Base-by-base conservation (phyloP, 2,888 invertebrate genomes). In the Agrilus cyanescens region DNA sequence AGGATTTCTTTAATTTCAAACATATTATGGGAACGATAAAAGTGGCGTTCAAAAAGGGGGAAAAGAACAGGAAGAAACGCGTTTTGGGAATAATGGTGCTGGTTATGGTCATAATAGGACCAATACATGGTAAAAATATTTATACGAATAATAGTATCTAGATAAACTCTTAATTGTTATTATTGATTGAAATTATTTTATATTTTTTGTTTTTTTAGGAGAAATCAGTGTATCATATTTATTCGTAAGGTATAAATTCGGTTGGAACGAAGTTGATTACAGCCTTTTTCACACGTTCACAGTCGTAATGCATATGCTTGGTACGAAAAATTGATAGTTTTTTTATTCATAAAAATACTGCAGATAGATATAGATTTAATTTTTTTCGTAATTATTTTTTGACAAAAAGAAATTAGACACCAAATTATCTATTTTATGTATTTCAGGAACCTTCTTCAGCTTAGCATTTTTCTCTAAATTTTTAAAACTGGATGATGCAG, bases 191-290 rank as follows among this genome's bases (percentile, higher is more conserved):
- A 13, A 62, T 72, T 41, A 71, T 71, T 56, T 20, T 20, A 8
- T 12, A 32, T 33, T 3, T 32, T 31, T 8, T 34, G 41, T 38
- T 41, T 56, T 76, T 62, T 41, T 69, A 85, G 85, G 85, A 58
- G 86, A 86, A 67, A 81, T 85, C 80, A 78, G 82, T 14, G 85
- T 87, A 2, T 72, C 80, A 69, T 86, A 86, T 62, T 70, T 87
- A 43, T 86, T 85, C 59, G 82, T 83, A 16, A 74, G 86, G 42
- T 84, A 78, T 60, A 75, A 82, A 38, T 87, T 85, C 66, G 82
- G 84, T 57, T 86, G 86, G 86, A 78, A 84, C 56, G 85, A 85
- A 66, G 82, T 85, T 38, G 82, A 84, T 61, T 86, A 79, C 66
- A 85, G 85, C 57, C 74, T 85, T 65, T 86, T 82, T 59, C 82